Evolutionary conservation across 2,113 vertebrate genomes (phyloP).

Genomic region (Pelvicachromis taeniatus): DNA sequence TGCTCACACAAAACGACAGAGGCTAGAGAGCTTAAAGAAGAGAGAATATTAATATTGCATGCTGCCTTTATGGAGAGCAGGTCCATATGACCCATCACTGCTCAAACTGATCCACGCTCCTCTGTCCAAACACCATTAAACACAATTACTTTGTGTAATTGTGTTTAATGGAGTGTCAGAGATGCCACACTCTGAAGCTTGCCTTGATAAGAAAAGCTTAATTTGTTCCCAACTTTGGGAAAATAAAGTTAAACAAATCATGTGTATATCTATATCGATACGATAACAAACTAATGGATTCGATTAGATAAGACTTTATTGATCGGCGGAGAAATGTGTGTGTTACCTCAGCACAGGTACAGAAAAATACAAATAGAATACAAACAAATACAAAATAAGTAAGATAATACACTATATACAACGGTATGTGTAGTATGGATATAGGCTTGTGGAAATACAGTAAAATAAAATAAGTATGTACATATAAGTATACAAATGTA

Average conservation of each 20-base stretch:
- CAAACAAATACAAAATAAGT: too few relatives aligned
- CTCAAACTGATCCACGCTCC: not conserved
- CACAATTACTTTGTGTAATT: not conserved
- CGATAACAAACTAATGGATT: not conserved
- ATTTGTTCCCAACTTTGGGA: not conserved
- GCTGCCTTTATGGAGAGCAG: not conserved
- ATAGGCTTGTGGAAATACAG: not conserved
- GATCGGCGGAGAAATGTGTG: too few relatives aligned
- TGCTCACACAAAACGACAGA: not conserved
- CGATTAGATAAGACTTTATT: too few relatives aligned
- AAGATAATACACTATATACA: too few relatives aligned
- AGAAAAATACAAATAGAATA: too few relatives aligned
- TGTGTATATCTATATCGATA: not conserved
- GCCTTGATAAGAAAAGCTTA: not conserved
- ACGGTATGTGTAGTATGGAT: too few relatives aligned
- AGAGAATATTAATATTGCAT: conserved; percentile 43
- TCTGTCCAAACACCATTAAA: not conserved
- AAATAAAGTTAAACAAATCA: not conserved
- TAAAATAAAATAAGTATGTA: not conserved
- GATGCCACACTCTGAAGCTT: not conserved
- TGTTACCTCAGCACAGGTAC: too few relatives aligned
- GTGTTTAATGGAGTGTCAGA: not conserved
- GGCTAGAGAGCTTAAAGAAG: not conserved
- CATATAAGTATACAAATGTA: too few relatives aligned
- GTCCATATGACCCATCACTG: not conserved